Evolutionary conservation across 2,797 vertebrate species (phyloP).

Genomic region (Tragelaphus oryx): DNA sequence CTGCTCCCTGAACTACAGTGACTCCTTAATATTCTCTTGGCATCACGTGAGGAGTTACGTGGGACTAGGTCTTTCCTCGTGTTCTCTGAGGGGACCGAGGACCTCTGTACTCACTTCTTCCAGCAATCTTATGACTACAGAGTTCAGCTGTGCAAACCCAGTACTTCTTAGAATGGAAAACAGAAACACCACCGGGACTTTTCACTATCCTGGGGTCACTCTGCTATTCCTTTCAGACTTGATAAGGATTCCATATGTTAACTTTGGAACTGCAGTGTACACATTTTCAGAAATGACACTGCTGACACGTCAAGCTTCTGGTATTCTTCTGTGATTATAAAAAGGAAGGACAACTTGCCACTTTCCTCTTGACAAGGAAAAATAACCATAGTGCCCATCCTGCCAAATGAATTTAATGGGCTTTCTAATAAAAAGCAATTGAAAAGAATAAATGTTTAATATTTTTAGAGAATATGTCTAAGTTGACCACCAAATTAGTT

Average conservation of each 20-base stretch:
- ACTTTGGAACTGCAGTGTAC: background rate
- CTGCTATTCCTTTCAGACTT: background rate
- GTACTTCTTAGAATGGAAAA: background rate
- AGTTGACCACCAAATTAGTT: background rate
- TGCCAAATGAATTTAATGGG: background rate
- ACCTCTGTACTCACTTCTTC: background rate
- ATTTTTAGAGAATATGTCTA: background rate
- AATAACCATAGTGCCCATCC: background rate
- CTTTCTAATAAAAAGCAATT: background rate
- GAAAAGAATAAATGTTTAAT: background rate
- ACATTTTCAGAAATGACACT: background rate
- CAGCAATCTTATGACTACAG: background rate
- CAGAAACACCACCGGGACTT: background rate
- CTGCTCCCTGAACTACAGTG: background rate
- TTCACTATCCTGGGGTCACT: background rate
- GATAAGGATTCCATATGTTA: background rate
- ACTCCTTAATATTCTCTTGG: background rate
- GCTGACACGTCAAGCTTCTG: background rate
- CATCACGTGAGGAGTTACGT: accelerated
- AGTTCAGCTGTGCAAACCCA: background rate
- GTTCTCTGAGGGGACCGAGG: background rate
- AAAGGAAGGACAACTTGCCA: background rate
- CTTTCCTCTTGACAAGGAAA: background rate
- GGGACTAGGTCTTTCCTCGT: background rate
- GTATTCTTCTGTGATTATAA: background rate